Evolutionary conservation across 2,797 vertebrate genomes (phyloP), one percentile per base, ranked within the genome.

Genomic region (Karalla daura): DNA sequence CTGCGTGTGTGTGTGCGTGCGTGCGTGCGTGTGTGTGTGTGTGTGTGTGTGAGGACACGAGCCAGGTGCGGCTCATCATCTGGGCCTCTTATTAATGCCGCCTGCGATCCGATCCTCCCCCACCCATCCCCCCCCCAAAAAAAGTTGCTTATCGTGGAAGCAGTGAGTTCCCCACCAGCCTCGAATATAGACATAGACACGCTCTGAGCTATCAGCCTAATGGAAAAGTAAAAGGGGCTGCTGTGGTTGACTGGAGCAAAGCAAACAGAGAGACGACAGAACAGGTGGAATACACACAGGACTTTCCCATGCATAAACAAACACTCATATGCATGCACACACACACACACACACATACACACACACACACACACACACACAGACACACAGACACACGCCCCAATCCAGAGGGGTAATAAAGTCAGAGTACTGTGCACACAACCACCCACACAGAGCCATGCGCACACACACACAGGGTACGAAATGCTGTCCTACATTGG

Each of bases 171-270:
- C 23, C 21, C 51, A 21, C 66, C 35, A 70, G 71, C 59, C 67
- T 61, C 67, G 78, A 55, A 79, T 5, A 62, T 15, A 65, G 20
- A 58, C 21, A 71, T 3, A 52, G 37, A 58, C 45, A 51, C 24
- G 67, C 15, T 69, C 8, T 5, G 11, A 58, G 62, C 71, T 87
- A 90, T 89, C 86, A 84, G 71, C 53, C 79, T 89, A 89, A 90
- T 89, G 85, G 83, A 78, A 86, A 80, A 84, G 81, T 79, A 86
- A 90, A 82, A 88, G 71, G n/a, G 63, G 15, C 37, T 67, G 80
- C 69, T 83, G 23, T 83, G 81, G 76, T 88, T 87, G 78, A 87
- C 78, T 81, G 72, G 55, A 68, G 81, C 45, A 80, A 83, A 78
- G 74, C 76, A 89, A 89, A 90, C 72, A 88, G 55, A 60, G 47